These are phyloP conservation scores for Hirtodrosophila confusa DNA, from an alignment of 2,888 invertebrate genomes.

Conservation along the genomic window DNA sequence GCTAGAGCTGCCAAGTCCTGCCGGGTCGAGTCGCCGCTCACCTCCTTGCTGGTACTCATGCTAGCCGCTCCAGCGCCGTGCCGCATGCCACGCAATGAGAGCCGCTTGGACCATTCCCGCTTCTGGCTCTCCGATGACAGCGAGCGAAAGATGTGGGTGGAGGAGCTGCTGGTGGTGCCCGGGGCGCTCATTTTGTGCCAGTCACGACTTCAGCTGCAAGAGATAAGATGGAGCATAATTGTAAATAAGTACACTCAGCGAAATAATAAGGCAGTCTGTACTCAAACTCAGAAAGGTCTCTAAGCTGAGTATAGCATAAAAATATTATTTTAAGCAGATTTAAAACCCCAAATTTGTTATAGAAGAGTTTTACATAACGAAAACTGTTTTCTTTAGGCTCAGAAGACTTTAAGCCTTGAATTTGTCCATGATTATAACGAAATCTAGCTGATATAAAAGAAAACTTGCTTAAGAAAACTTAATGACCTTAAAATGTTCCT, in stretches of 20 bases:
- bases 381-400: too few relatives aligned
- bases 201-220: constrained; percentile 29
- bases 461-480: too few relatives aligned
- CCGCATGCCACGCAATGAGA: constrained; percentile 89
- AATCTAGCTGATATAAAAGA: too few relatives aligned
- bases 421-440: too few relatives aligned
- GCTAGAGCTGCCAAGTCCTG: background rate
- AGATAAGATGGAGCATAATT: constrained; percentile 4
- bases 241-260: constrained; percentile 1
- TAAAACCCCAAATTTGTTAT: too few relatives aligned
- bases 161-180: constrained; percentile 43
- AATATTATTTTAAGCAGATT: too few relatives aligned
- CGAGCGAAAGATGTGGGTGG: constrained; percentile 86
- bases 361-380: too few relatives aligned
- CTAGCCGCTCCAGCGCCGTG: constrained; percentile 82
- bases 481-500: too few relatives aligned
- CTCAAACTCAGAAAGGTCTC: too few relatives aligned
- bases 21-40: constrained; percentile 47
- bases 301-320: too few relatives aligned
- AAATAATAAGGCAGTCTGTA: too few relatives aligned
- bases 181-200: constrained; percentile 60
- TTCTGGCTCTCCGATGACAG: constrained; percentile 88
- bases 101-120: constrained; percentile 90
- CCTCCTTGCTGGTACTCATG: constrained; percentile 84
- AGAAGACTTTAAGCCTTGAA: too few relatives aligned